Conservation (phyloP, 2,113 vertebrate species). For the Amblyopsis rosae region DNA sequence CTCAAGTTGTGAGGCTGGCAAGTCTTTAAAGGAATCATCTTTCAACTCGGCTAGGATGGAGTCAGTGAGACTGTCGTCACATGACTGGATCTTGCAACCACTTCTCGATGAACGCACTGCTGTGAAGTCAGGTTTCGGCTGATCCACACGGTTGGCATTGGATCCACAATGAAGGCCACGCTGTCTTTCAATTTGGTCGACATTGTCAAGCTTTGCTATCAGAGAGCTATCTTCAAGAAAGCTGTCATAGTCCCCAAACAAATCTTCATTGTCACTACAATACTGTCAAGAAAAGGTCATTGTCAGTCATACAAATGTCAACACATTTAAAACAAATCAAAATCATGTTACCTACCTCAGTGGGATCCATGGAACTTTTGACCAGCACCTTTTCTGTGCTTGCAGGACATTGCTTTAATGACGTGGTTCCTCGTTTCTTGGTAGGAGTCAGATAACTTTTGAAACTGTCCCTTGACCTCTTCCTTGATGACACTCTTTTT, state of each 20-base stretch:
- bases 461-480: slow-evolving; percentile 56
- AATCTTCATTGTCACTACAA: slow-evolving; percentile 81
- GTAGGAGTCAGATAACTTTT: slow-evolving; percentile 55
- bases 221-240: slow-evolving; percentile 80
- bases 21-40: slow-evolving; percentile 64
- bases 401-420: slow-evolving; percentile 2
- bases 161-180: neutral
- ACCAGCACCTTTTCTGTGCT: neutral
- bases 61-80: slow-evolving; percentile 19
- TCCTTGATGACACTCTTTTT: slow-evolving; percentile 62
- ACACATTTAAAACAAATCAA: neutral
- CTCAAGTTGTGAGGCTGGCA: slow-evolving; percentile 81
- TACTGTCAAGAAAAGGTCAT: slow-evolving; percentile 65
- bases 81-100: neutral
- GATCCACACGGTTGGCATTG: neutral
- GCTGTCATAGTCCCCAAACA: slow-evolving; percentile 88
- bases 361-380: slow-evolving; percentile 21
- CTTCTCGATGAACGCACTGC: neutral
- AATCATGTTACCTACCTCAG: slow-evolving; percentile 23
- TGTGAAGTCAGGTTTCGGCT: neutral
- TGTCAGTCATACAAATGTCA: neutral
- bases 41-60: slow-evolving; percentile 49
- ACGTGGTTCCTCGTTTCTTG: slow-evolving; percentile 29
- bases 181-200: slow-evolving; percentile 65
- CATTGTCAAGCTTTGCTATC: slow-evolving; percentile 77